phyloP scores from a whole-genome alignment of 2,797 vertebrate genomes.

The Toxotes lorentzi region DNA sequence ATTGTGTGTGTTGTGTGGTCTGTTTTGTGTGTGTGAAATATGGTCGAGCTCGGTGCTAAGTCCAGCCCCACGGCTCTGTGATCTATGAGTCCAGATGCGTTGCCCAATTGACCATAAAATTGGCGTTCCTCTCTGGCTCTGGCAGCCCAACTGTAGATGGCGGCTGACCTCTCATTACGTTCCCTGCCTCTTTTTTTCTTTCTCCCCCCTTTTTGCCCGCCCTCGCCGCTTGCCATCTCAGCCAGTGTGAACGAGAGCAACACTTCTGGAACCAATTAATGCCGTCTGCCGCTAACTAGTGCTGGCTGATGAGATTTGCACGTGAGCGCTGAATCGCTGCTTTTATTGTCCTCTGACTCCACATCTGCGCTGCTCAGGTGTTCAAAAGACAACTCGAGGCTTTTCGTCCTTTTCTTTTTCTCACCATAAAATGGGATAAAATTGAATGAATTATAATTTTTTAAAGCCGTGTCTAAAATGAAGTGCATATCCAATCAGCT shows the following conservation, averaged over 20 bases:
- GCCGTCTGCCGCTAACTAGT: conserved; percentile 89
- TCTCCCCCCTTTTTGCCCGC: conserved; percentile 45
- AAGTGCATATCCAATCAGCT: conserved; percentile 24
- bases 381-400: conserved; percentile 76
- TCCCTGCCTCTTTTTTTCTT: conserved; percentile 78
- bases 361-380: conserved; percentile 95
- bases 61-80: conserved; percentile 84
- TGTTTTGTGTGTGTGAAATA: conserved; percentile 77
- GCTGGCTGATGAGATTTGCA: conserved; percentile 94
- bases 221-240: conserved; percentile 84
- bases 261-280: conserved; percentile 98
- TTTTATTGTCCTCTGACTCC: conserved; percentile 87
- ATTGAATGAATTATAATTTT: conserved; percentile 52
- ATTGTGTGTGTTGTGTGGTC: conserved; percentile 73
- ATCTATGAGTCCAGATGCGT: conserved; percentile 96
- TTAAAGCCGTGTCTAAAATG: conserved; percentile 10
- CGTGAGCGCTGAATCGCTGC: conserved; percentile 87
- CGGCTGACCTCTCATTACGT: conserved; percentile 94
- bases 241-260: conserved; percentile 82
- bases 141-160: conserved; percentile 87
- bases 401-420: conserved; percentile 50
- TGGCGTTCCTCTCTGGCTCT: conserved; percentile 90
- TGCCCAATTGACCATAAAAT: conserved; percentile 99
- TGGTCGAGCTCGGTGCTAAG: conserved; percentile 85
- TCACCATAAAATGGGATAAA: conserved; percentile 46